phyloP scores from a whole-genome alignment of 2,797 vertebrate species.

The Coranthus polyacanthus region DNA sequence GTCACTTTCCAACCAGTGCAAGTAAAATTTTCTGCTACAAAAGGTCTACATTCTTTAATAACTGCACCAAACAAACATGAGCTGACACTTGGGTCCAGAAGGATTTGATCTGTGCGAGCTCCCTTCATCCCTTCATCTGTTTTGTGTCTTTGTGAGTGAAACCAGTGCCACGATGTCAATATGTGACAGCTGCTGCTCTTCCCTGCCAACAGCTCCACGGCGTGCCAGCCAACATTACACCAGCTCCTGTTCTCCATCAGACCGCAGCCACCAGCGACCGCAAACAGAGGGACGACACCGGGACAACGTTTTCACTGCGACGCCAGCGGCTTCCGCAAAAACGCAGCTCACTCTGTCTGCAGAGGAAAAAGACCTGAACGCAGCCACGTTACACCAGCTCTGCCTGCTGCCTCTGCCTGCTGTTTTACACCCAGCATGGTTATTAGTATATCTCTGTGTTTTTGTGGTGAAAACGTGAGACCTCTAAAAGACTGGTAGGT shows the following conservation, averaged over 20 bases:
- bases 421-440: too few relatives aligned
- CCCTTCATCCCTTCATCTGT: neutral
- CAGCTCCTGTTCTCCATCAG: conserved; percentile 20
- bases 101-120: neutral
- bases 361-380: neutral
- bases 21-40: too few relatives aligned
- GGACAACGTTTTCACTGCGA: neutral
- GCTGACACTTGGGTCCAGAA: neutral
- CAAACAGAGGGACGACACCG: conserved; percentile 9
- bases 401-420: neutral
- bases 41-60: too few relatives aligned
- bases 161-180: conserved; percentile 18
- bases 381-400: neutral
- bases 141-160: conserved; percentile 10
- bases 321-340: neutral
- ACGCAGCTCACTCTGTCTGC: neutral
- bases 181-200: conserved; percentile 21
- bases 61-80: neutral
- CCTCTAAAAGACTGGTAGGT: too few relatives aligned
- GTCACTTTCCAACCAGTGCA: too few relatives aligned
- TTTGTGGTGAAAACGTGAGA: too few relatives aligned
- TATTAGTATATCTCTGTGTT: too few relatives aligned
- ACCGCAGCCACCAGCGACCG: conserved; percentile 4
- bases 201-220: conserved; percentile 22
- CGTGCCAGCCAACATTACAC: conserved; percentile 27